These are phyloP conservation scores for Drosophila quinaria DNA, from an alignment of 2,888 invertebrate genomes.

Conservation along the genomic window DNA sequence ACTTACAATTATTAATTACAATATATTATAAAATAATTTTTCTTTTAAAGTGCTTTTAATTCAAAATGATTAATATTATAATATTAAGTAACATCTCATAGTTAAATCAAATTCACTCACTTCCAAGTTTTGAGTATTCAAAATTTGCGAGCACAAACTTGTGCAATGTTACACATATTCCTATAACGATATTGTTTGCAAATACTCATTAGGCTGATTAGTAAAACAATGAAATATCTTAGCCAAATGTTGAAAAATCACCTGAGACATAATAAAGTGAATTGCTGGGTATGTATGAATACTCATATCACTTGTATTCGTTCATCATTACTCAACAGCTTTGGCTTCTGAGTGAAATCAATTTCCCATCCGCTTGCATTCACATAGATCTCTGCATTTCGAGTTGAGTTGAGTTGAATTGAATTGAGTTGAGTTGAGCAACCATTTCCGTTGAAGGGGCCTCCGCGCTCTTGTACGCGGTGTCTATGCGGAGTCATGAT, in stretches of 20 bases:
- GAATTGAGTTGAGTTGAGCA: neutral
- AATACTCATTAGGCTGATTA: neutral
- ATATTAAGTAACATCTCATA: neutral
- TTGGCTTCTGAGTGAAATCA: constrained; percentile 30
- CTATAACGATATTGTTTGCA: neutral
- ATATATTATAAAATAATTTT: too few species aligned
- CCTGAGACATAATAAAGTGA: neutral
- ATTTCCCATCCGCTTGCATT: constrained; percentile 29
- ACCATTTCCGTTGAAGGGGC: neutral
- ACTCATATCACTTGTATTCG: constrained; percentile 1
- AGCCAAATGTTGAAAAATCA: neutral
- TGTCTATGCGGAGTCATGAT: constrained; percentile 32
- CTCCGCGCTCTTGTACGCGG: neutral
- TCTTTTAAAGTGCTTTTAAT: too few species aligned
- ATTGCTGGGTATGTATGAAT: neutral
- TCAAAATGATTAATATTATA: too few species aligned
- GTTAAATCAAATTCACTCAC: neutral
- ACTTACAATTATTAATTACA: too few species aligned
- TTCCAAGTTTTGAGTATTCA: neutral
- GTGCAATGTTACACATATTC: neutral
- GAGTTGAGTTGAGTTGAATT: neutral
- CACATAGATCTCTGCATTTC: neutral
- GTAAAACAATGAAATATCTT: neutral
- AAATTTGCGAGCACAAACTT: neutral
- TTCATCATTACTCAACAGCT: constrained; percentile 16